Conservation (phyloP, 2,888 invertebrate species). For the Cheilosia soror region DNA sequence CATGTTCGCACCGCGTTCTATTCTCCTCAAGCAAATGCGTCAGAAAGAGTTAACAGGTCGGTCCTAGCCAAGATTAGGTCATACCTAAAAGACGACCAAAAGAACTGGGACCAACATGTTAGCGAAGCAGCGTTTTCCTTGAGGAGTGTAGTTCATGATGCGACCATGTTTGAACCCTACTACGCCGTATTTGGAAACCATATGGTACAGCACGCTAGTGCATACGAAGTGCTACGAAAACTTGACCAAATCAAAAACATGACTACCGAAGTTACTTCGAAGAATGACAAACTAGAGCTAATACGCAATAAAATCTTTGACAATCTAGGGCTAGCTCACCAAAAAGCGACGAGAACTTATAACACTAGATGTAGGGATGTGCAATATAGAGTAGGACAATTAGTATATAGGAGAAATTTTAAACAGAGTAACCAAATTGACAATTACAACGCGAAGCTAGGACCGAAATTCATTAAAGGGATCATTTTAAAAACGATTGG, state of each 20-base stretch:
- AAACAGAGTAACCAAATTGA: too few species aligned
- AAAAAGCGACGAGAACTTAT: neutral
- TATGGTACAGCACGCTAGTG: neutral
- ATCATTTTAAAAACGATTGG: neutral
- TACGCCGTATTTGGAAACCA: neutral
- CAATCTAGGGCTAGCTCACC: neutral
- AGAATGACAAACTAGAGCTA: neutral
- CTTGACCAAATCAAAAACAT: neutral
- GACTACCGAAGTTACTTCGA: neutral
- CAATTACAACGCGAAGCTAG: neutral
- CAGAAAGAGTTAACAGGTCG: conserved; percentile 1
- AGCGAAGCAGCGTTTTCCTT: neutral
- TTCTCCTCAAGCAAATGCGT: conserved; percentile 60
- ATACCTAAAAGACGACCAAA: too few species aligned
- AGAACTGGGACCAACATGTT: too few species aligned
- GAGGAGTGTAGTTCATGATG: neutral
- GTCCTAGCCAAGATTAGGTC: neutral
- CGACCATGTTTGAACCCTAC: neutral
- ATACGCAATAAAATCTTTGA: neutral
- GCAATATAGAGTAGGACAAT: neutral
- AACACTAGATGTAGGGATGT: neutral
- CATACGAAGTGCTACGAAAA: neutral
- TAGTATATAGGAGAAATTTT: neutral
- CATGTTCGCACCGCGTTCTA: conserved; percentile 55
- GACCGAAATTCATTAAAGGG: neutral